phyloP scores from a whole-genome alignment of 2,888 invertebrate species.

The Callimorpha dominula region DNA sequence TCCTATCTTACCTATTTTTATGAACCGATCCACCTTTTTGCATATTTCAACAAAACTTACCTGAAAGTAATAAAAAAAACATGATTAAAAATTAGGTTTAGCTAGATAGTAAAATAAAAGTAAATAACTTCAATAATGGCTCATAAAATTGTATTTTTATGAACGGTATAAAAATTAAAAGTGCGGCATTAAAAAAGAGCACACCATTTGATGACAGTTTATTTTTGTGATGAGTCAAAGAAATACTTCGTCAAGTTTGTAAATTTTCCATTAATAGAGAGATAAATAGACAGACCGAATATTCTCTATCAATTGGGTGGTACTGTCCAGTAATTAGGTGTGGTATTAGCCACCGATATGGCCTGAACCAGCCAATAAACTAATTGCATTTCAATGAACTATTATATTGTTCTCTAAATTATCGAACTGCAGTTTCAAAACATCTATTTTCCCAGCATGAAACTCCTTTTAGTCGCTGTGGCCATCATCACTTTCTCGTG shows the following conservation, averaged over 20 bases:
- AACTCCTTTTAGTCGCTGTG: conserved; percentile 51
- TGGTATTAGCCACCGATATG: background rate
- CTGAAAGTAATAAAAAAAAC: conserved; percentile 31
- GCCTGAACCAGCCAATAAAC: background rate
- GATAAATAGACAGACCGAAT: too few species aligned
- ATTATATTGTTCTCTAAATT: background rate
- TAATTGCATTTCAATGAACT: background rate
- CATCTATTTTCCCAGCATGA: conserved; percentile 61
- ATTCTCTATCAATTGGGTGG: background rate
- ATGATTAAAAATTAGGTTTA: conserved; percentile 4
- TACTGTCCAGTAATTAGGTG: background rate
- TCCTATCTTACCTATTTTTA: background rate
- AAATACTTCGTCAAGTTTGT: background rate
- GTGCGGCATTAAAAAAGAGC: background rate
- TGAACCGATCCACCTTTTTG: background rate
- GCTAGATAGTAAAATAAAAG: background rate
- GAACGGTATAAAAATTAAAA: background rate
- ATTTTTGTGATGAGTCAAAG: background rate
- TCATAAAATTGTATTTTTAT: conserved; percentile 1
- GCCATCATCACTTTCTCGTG: conserved; percentile 51
- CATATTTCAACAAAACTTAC: conserved; percentile 29
- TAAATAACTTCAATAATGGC: background rate
- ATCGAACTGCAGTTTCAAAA: background rate
- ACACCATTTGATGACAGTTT: background rate
- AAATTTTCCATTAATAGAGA: background rate